phyloP scores from a whole-genome alignment of 2,888 invertebrate species.

The Automeris io region DNA sequence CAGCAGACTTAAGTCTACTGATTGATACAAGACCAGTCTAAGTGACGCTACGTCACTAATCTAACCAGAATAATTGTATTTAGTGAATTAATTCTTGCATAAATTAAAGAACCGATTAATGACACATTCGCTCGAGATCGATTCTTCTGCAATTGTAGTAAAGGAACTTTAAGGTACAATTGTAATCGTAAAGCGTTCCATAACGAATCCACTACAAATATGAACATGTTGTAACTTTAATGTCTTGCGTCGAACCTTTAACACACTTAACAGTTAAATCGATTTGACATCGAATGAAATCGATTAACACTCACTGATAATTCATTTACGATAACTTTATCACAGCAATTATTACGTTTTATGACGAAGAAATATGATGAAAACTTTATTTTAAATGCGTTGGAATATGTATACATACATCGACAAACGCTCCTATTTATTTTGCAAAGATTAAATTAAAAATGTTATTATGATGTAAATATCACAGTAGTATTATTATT shows the following conservation, averaged over 20 bases:
- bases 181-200: constrained; percentile 49
- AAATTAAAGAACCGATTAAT: no score
- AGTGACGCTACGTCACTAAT: no score
- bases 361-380: constrained; percentile 22
- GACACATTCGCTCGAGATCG: no score
- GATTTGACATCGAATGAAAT: constrained; percentile 69
- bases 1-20: no score
- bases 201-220: constrained; percentile 67
- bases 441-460: no score
- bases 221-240: constrained; percentile 48
- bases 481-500: no score
- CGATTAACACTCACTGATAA: constrained; percentile 61
- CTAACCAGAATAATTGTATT: no score
- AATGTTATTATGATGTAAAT: no score
- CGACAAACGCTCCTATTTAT: no score
- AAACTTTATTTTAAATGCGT: constrained; percentile 3
- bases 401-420: no score
- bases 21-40: no score
- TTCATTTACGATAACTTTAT: constrained; percentile 59
- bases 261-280: constrained; percentile 70
- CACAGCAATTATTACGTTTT: constrained; percentile 37
- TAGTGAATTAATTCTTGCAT: no score
- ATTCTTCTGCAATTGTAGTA: not conserved
- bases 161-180: constrained; percentile 16
- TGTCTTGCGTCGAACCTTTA: constrained; percentile 45